Evolutionary conservation across 2,888 invertebrate genomes (phyloP).

Genomic region (Cancer borealis): DNA sequence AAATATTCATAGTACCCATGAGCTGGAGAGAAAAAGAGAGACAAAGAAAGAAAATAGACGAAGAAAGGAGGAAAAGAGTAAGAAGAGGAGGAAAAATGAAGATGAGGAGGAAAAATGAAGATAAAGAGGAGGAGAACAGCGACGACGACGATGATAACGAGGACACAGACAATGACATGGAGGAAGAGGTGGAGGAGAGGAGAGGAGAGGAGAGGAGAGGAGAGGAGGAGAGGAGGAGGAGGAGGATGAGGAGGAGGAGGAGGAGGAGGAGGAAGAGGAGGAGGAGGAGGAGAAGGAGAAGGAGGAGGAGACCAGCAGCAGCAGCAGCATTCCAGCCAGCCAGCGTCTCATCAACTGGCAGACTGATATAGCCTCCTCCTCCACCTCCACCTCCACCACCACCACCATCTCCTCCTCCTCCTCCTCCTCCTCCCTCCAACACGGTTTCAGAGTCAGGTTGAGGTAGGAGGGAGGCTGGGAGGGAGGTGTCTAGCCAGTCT

Average conservation of each 20-base stretch:
- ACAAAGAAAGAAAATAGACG: not conserved
- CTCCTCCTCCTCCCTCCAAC: conserved; percentile 31
- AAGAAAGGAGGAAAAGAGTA: not conserved
- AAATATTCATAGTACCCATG: not conserved
- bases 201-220: not conserved
- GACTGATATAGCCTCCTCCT: conserved; percentile 43
- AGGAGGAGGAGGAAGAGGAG: conserved; percentile 2
- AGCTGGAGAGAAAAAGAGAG: not conserved
- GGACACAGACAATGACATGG: not conserved
- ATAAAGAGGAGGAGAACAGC: not conserved
- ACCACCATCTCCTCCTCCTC: not conserved
- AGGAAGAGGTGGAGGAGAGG: not conserved
- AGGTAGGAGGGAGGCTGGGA: conserved; percentile 21
- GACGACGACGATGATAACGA: not conserved
- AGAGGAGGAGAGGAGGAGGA: not conserved
- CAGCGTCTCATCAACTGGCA: conserved; percentile 56
- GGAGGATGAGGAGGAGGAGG: not conserved
- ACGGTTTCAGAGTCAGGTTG: conserved; percentile 37
- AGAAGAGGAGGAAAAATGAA: not conserved
- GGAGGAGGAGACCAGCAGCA: conserved; percentile 14
- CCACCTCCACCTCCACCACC: not conserved
- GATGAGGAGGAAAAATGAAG: conserved; percentile 8
- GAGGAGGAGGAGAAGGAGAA: not conserved
- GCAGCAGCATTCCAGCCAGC: conserved; percentile 52
- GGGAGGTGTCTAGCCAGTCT: conserved; percentile 24